Base-by-base conservation (phyloP, 2,888 invertebrate genomes). In the Morpho achilles region DNA sequence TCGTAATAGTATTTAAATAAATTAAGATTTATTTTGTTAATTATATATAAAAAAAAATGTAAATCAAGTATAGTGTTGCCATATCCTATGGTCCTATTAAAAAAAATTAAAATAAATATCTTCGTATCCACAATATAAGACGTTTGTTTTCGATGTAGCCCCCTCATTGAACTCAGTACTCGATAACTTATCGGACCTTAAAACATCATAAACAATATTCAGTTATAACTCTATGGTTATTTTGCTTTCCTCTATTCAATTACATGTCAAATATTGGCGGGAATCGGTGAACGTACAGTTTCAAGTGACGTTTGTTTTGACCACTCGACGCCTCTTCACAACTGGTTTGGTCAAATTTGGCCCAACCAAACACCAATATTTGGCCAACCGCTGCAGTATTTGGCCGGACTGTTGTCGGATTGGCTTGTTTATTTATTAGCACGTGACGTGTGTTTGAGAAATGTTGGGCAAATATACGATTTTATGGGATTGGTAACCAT, bases 261-360 rank as follows among this genome's bases (percentile, higher is more conserved):
- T 63, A 65, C 64, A 61, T 7, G 48, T 43, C 53, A 67, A 68
- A 68, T 64, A 65, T 67, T 68, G 54, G 63, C 58, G 52, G 49
- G 42, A 59, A 58, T 61, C 58, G 60, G 58, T 51, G 48, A 54
- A 53, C 59, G 51, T 58, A 48, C 49, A 58, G 59, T 44, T 48
- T 46, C 44, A 55, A 57, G 53, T 51, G 44, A 51, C 57, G 51
- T 53, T 42, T 39, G 63, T 56, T 59, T 44, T 8, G 54, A 10
- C 42, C 64, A 62, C 62, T 62, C 47, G 40, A 59, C 23, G 46
- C 53, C 60, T 56, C 61, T 62, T 44, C 10, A 55, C 45, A 59
- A 63, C 66, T 45, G 58, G 66, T 62, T 61, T 46, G 53, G 39
- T 48, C 50, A 51, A 61, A 63, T 58, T 63, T 59, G 52, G 59